Percentiles rank a stretch among this genome's conserved stretches.
Evolutionary conservation across 2,888 invertebrate genomes (phyloP).

Genomic region (Papilio protenor): DNA sequence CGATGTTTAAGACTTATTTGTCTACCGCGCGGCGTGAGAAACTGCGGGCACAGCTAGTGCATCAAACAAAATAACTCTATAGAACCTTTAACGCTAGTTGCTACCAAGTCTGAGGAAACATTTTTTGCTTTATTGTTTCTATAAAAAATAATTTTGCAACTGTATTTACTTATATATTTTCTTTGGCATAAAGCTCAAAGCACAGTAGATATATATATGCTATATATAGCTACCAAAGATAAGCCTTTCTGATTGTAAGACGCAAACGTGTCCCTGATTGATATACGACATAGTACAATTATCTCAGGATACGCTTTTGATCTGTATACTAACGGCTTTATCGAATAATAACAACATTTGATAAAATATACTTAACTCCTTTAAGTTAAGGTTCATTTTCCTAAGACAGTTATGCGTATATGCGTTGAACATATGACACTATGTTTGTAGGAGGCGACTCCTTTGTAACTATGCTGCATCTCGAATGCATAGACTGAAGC

Average conservation of each 20-base stretch:
- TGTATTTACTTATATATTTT: too few species aligned
- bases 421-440: conserved; percentile 43
- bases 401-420: conserved; percentile 9
- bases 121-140: too few species aligned
- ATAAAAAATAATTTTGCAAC: too few species aligned
- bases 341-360: conserved; percentile 5
- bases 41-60: too few species aligned
- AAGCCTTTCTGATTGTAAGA: conserved; percentile 11
- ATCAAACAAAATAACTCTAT: too few species aligned
- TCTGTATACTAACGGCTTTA: conserved; percentile 39
- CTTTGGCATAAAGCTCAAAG: too few species aligned
- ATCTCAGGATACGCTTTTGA: conserved; percentile 51
- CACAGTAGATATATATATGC: too few species aligned
- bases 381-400: conserved; percentile 43
- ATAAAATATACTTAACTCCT: conserved; percentile 28
- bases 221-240: conserved; percentile 4
- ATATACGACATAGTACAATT: conserved; percentile 49
- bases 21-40: too few species aligned
- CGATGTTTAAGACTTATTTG: too few species aligned
- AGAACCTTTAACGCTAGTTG: too few species aligned
- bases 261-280: conserved; percentile 32
- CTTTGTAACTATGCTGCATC: conserved; percentile 51
- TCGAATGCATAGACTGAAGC: conserved; percentile 41
- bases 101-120: too few species aligned
- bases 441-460: conserved; percentile 50